These are phyloP conservation scores for Seira musarum DNA, from an alignment of 2,888 invertebrate species.

Conservation along the genomic window DNA sequence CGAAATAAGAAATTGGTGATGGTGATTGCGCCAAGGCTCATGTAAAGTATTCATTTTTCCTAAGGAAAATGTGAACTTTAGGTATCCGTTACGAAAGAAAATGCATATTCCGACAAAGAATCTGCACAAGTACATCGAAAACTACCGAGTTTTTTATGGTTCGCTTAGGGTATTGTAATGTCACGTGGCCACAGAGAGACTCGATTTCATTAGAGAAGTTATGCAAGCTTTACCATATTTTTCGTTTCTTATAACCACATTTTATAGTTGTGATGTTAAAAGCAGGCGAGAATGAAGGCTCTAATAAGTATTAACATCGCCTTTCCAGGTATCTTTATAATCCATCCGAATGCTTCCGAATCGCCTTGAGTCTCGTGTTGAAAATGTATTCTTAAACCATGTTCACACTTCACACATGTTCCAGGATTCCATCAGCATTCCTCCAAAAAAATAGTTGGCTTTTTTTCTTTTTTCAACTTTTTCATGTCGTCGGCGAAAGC, in stretches of 20 bases:
- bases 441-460: background rate
- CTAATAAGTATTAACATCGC: background rate
- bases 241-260: too few species aligned
- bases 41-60: background rate
- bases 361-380: background rate
- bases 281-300: background rate
- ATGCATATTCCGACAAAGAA: background rate
- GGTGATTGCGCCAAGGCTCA: background rate
- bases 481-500: background rate
- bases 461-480: background rate
- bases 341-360: slow-evolving; percentile 7
- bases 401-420: slow-evolving; percentile 9
- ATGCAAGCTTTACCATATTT: too few species aligned
- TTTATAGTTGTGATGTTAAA: background rate
- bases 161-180: background rate
- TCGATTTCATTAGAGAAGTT: background rate
- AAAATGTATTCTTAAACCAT: slow-evolving; percentile 1
- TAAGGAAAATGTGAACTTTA: background rate
- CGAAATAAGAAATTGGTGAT: too few species aligned
- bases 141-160: background rate
- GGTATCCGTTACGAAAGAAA: too few species aligned
- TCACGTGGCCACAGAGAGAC: background rate
- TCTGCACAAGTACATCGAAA: background rate
- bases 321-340: background rate
- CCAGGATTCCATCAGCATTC: slow-evolving; percentile 13